These are phyloP conservation scores for Lasiurus borealis DNA, from an alignment of 2,113 vertebrate genomes.

Conservation along the genomic window DNA sequence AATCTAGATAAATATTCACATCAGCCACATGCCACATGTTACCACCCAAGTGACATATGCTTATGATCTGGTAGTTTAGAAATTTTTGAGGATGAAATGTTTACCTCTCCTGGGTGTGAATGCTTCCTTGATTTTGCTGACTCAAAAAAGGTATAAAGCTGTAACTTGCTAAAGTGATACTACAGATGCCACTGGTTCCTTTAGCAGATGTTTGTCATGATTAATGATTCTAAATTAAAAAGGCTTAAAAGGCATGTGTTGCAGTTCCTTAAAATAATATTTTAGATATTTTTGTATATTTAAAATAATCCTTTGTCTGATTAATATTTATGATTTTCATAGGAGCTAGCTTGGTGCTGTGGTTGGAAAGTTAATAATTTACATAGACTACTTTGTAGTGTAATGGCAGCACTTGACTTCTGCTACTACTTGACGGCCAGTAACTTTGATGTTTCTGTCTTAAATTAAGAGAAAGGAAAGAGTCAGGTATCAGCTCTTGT, in stretches of 20 bases:
- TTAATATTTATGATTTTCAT: conserved; percentile 70
- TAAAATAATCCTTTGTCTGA: conserved; percentile 55
- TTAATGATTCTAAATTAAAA: conserved; percentile 16
- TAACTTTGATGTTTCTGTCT: conserved; percentile 71
- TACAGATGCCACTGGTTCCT: neutral
- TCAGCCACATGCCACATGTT: neutral
- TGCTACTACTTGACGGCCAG: conserved; percentile 66
- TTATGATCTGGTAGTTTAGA: neutral
- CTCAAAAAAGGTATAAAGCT: neutral
- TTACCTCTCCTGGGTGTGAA: neutral
- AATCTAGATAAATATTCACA: neutral
- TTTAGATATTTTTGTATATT: conserved; percentile 24
- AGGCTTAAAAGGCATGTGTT: neutral
- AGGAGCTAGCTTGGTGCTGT: conserved; percentile 23
- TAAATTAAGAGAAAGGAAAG: conserved; percentile 65
- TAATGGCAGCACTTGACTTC: conserved; percentile 79
- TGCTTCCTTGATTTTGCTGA: neutral
- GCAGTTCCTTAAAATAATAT: neutral
- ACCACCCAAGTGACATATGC: neutral
- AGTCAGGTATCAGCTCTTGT: conserved; percentile 43
- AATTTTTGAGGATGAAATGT: neutral
- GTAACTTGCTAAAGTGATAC: neutral
- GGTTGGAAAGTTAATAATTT: conserved; percentile 80
- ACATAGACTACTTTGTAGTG: conserved; percentile 70
- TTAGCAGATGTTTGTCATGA: neutral